Conservation (phyloP, 2,113 vertebrate genomes). For the Buteo buteo region DNA sequence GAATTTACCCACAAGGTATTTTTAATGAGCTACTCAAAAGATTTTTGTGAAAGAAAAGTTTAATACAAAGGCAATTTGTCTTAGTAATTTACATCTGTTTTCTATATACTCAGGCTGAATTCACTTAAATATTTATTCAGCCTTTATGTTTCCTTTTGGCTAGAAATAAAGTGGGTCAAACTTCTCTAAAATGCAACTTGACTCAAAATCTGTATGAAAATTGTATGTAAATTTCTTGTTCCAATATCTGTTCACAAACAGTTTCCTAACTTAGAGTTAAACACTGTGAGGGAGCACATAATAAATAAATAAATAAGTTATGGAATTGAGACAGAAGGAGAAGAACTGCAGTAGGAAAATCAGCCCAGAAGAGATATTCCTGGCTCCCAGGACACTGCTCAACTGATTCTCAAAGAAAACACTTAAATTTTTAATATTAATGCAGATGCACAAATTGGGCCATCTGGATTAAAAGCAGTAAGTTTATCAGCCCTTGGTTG, state of each 20-base stretch:
- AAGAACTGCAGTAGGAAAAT: background rate
- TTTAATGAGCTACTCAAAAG: conserved; percentile 26
- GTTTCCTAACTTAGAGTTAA: background rate
- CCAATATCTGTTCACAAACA: background rate
- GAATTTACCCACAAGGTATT: conserved; percentile 25
- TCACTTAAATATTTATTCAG: conserved; percentile 50
- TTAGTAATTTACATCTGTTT: conserved; percentile 43
- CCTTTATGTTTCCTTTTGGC: conserved; percentile 23
- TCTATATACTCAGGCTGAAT: conserved; percentile 3
- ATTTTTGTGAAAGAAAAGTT: conserved; percentile 8
- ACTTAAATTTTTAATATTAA: conserved; percentile 45
- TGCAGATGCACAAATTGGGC: conserved; percentile 2
- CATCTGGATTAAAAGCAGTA: conserved; percentile 16
- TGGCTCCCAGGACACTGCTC: background rate
- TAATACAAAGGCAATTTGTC: conserved; percentile 49
- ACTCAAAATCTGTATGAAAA: background rate
- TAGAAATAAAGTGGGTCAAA: conserved; percentile 36
- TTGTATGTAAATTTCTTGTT: background rate
- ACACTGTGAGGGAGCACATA: background rate
- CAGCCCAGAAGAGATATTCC: background rate
- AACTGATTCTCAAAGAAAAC: conserved; percentile 27
- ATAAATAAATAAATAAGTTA: background rate
- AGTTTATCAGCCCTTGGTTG: background rate
- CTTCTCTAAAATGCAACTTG: background rate
- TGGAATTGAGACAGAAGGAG: background rate